Percentiles rank a stretch among this genome's conserved stretches.
Evolutionary conservation across 1,140 invertebrate genomes (phyloP).

Genomic region (Condylostylus longicornis): DNA sequence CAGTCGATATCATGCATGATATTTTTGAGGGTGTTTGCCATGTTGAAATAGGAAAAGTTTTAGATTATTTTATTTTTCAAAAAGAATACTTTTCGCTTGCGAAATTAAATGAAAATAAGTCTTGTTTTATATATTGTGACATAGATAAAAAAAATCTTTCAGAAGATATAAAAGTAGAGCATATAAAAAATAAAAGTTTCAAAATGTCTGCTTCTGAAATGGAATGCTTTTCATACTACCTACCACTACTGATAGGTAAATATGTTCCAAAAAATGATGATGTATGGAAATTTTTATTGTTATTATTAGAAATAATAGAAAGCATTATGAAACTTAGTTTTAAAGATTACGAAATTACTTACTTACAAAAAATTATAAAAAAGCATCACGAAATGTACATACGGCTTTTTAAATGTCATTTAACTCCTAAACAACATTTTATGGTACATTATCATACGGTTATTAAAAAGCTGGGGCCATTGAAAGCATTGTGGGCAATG

Average conservation of each 20-base stretch:
- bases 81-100: conserved; percentile 13
- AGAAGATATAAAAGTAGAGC: neutral
- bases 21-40: conserved; percentile 26
- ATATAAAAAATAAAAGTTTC: conserved; percentile 14
- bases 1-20: conserved; percentile 29
- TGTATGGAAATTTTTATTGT: conserved; percentile 10
- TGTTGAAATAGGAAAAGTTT: conserved; percentile 19
- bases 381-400: too few relatives aligned
- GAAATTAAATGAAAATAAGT: conserved; percentile 6
- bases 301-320: too few relatives aligned
- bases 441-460: conserved; percentile 15
- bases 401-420: too few relatives aligned
- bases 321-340: too few relatives aligned
- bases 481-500: conserved; percentile 10
- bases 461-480: conserved; percentile 13
- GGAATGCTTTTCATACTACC: conserved; percentile 15
- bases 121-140: conserved; percentile 19
- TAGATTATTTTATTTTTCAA: too few relatives aligned
- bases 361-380: too few relatives aligned
- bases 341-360: too few relatives aligned
- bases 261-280: conserved; percentile 14
- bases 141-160: neutral
- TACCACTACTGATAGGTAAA: conserved; percentile 20
- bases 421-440: conserved; percentile 17
- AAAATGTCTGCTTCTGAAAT: conserved; percentile 21